phyloP scores from a whole-genome alignment of 1,140 invertebrate genomes.

The Lethrus apterus region DNA sequence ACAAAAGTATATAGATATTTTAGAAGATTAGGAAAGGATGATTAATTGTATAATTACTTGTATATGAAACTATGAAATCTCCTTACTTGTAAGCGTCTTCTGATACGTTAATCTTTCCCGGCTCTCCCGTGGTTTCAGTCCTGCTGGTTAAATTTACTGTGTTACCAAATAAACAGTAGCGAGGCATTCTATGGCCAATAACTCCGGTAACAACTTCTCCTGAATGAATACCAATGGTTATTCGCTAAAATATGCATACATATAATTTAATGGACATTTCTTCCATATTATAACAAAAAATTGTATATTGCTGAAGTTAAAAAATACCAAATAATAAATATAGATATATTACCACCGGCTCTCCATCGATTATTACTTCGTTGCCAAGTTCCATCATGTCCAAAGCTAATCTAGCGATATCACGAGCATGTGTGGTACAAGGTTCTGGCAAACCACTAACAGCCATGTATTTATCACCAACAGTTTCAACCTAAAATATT shows the following conservation, averaged over 20 bases:
- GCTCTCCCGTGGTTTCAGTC: slow-evolving; percentile 89
- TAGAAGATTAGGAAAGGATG: slow-evolving; percentile 54
- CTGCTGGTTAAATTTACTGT: slow-evolving; percentile 93
- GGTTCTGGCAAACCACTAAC: slow-evolving; percentile 93
- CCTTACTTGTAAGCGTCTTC: slow-evolving; percentile 86
- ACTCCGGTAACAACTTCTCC: slow-evolving; percentile 95
- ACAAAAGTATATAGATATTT: slow-evolving; percentile 64
- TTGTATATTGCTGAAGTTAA: neutral
- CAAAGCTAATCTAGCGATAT: slow-evolving; percentile 85
- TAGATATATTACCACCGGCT: slow-evolving; percentile 65
- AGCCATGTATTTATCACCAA: slow-evolving; percentile 99
- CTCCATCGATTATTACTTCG: slow-evolving; percentile 77
- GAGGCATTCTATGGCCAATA: slow-evolving; percentile 92
- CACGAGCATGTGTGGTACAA: slow-evolving; percentile 83
- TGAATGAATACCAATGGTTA: slow-evolving; percentile 93
- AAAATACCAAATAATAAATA: neutral
- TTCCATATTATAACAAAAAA: too few species aligned
- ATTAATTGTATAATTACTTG: slow-evolving; percentile 2
- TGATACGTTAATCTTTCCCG: slow-evolving; percentile 89
- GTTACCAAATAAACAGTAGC: slow-evolving; percentile 96
- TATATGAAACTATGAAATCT: too few species aligned
- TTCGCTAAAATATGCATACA: slow-evolving; percentile 56
- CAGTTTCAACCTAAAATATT: slow-evolving; percentile 95
- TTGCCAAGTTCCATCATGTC: slow-evolving; percentile 94
- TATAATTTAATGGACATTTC: neutral